Evolutionary conservation across 2,797 vertebrate species (phyloP).

Genomic region (Helostoma temminkii): DNA sequence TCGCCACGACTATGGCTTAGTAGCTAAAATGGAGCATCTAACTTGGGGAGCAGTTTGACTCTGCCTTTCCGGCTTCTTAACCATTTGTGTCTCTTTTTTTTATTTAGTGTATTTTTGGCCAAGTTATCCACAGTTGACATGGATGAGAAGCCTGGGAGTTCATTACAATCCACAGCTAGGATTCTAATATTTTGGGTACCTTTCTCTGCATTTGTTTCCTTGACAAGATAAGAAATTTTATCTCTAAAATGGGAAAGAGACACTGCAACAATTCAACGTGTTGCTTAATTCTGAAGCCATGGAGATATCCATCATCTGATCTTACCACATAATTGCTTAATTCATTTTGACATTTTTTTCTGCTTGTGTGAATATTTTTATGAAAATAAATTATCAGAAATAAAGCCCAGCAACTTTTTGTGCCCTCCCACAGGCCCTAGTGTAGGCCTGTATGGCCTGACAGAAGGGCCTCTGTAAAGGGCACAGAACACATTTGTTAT

Average conservation of each 20-base stretch:
- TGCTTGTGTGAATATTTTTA: background rate
- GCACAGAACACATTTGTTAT: constrained; percentile 14
- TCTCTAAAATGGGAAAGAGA: constrained; percentile 61
- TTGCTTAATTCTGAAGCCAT: constrained; percentile 42
- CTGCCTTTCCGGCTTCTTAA: background rate
- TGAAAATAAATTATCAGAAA: background rate
- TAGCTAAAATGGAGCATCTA: constrained; percentile 7
- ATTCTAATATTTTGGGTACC: constrained; percentile 33
- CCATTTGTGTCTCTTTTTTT: background rate
- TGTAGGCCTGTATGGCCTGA: constrained; percentile 39
- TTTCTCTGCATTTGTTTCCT: constrained; percentile 21
- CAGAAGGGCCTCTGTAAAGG: constrained; percentile 19
- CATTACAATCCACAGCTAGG: constrained; percentile 39
- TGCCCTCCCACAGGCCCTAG: constrained; percentile 4
- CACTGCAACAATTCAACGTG: constrained; percentile 25
- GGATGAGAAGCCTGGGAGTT: constrained; percentile 60
- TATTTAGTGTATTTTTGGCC: constrained; percentile 14
- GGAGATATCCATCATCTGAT: constrained; percentile 55
- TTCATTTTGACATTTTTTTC: constrained; percentile 27
- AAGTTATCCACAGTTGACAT: constrained; percentile 49
- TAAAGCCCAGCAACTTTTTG: constrained; percentile 2
- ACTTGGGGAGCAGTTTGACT: constrained; percentile 31
- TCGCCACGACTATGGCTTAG: constrained; percentile 9
- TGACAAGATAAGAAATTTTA: constrained; percentile 27
- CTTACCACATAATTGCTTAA: constrained; percentile 25